Base-by-base conservation (phyloP, 2,797 vertebrate genomes). In the Anabas testudineus region DNA sequence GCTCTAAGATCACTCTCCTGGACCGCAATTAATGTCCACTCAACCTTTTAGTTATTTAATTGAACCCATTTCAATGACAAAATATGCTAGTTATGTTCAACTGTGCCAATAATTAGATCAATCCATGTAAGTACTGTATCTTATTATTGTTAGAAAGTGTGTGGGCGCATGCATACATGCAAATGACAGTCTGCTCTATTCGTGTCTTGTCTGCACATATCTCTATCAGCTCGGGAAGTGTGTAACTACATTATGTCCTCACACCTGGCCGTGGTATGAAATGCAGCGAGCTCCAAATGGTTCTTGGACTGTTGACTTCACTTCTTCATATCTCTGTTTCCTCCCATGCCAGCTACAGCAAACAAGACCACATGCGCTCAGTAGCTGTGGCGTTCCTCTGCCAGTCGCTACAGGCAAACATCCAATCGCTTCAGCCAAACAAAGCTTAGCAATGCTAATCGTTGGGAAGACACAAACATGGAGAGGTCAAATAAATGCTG, bases 41-140 rank as follows among this genome's bases (percentile, higher is more conserved):
- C 86, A 88, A 88, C 87, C 89, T 87, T 83, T 86, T 71, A 84
- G 87, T 82, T 73, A 79, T 90, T 87, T 88, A 87, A 91, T 86
- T 85, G 81, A 84, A 88, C 75, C 85, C 80, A 86, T 87, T 88
- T 82, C 68, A 48, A 74, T 86, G 87, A 83, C 86, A 86, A 87
- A 91, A 88, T 73, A 83, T 41, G 6, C 79, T 61, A 78, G 78
- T 90, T 82, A 86, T 81, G 85, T 88, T 88, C 83, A 90, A 85
- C 80, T 87, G 84, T 74, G 83, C 89, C 82, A 56, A 83, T 88
- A 87, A 87, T 80, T 80, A 71, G 66, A 85, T 85, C 77, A 83
- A 69, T 79, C 73, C 49, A 58, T 65, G 70, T 65, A 75, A 76
- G 71, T 62, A 61, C 67, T 65, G 76, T 67, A 43, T 52, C 58